These are phyloP conservation scores for Horisme vitalbata DNA, from an alignment of 2,888 invertebrate species.

Conservation along the genomic window DNA sequence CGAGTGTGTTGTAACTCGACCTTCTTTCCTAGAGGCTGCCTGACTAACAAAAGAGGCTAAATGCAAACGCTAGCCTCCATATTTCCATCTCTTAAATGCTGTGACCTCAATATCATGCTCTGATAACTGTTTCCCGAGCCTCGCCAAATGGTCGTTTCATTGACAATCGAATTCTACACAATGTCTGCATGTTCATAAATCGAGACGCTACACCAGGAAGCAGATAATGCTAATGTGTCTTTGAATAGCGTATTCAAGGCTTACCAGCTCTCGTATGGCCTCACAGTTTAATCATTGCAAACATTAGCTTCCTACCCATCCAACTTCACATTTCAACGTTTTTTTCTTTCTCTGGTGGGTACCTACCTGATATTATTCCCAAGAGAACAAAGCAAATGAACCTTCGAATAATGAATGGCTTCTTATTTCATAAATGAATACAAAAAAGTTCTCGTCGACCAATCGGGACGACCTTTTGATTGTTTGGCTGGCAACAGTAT, in stretches of 20 bases:
- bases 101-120: slow-evolving; percentile 73
- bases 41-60: slow-evolving; percentile 74
- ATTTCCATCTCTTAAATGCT: slow-evolving; percentile 62
- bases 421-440: slow-evolving; percentile 24
- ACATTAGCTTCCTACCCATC: slow-evolving; percentile 62
- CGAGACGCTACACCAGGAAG: slow-evolving; percentile 71
- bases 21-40: slow-evolving; percentile 71
- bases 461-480: slow-evolving; percentile 50
- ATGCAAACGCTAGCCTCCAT: slow-evolving; percentile 60
- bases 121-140: slow-evolving; percentile 60
- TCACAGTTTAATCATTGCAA: slow-evolving; percentile 63
- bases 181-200: slow-evolving; percentile 58
- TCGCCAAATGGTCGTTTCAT: slow-evolving; percentile 51
- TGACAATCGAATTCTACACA: slow-evolving; percentile 50
- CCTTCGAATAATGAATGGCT: slow-evolving; percentile 28
- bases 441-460: slow-evolving; percentile 34
- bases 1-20: slow-evolving; percentile 79
- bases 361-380: slow-evolving; percentile 27
- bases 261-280: slow-evolving; percentile 70
- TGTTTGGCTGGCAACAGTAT: slow-evolving; percentile 55
- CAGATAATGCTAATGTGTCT: slow-evolving; percentile 76
- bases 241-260: slow-evolving; percentile 79
- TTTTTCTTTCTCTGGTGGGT: slow-evolving; percentile 22
- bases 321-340: slow-evolving; percentile 37
- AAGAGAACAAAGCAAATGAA: slow-evolving; percentile 37